phyloP scores from a whole-genome alignment of 1,140 invertebrate genomes.

The Drosophila trapezifrons region DNA sequence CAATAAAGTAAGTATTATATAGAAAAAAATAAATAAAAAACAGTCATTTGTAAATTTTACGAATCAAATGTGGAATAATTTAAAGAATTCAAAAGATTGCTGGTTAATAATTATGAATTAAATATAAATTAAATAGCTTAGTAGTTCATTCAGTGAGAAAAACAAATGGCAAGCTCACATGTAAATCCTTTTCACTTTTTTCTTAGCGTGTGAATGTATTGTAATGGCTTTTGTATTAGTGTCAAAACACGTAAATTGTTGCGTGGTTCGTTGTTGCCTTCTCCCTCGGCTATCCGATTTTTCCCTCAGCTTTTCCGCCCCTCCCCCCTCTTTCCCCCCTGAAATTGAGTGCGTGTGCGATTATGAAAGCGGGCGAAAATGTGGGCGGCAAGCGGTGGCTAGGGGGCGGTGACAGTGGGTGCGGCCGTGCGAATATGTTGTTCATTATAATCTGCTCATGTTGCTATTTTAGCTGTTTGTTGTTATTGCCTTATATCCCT shows the following conservation, averaged over 20 bases:
- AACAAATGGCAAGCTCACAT: no score
- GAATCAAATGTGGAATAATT: no score
- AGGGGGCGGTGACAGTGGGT: constrained; percentile 51
- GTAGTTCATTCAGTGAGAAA: no score
- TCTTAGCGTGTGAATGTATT: constrained; percentile 60
- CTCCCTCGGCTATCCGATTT: constrained; percentile 1
- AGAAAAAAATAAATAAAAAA: no score
- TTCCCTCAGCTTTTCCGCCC: constrained; percentile 4
- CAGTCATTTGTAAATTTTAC: no score
- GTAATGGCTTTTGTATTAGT: constrained; percentile 81
- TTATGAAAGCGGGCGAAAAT: constrained; percentile 45
- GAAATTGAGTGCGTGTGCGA: constrained; percentile 45
- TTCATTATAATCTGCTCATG: constrained; percentile 82
- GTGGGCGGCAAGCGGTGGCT: constrained; percentile 7
- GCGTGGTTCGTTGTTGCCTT: constrained; percentile 72
- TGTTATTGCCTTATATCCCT: constrained; percentile 78
- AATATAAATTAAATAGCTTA: no score
- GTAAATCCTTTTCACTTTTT: neutral
- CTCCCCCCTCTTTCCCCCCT: neutral
- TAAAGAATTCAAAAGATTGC: no score
- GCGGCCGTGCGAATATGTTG: constrained; percentile 81
- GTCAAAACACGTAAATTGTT: constrained; percentile 82
- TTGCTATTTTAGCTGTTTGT: constrained; percentile 81
- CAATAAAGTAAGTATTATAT: no score
- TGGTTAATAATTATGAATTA: no score